These are phyloP conservation scores for Macrosteles quadrilineatus DNA, from an alignment of 1,140 invertebrate genomes.

Conservation along the genomic window DNA sequence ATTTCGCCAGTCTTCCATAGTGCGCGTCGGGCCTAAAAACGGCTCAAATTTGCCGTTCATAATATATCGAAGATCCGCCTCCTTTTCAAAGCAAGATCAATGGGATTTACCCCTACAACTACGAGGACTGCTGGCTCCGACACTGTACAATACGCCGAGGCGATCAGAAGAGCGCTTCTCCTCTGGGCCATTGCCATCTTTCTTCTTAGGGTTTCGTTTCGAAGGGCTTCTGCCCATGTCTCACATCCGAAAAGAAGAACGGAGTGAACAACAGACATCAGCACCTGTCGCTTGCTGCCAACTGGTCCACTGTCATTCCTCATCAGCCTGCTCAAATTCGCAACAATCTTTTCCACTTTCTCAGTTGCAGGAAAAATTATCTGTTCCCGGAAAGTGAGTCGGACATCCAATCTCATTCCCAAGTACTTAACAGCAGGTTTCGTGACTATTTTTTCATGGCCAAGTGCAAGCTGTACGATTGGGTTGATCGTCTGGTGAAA, in stretches of 20 bases:
- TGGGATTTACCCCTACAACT: neutral
- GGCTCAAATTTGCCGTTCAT: too few species aligned
- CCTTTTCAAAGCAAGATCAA: too few species aligned
- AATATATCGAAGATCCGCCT: too few species aligned
- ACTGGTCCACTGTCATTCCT: neutral
- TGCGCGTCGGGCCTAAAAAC: too few species aligned
- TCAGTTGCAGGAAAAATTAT: neutral
- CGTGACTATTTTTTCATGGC: neutral
- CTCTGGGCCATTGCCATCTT: neutral
- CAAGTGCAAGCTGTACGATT: neutral
- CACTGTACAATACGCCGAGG: neutral
- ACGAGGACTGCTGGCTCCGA: neutral
- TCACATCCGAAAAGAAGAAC: neutral
- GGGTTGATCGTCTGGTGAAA: neutral
- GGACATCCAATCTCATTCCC: neutral
- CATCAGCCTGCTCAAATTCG: neutral
- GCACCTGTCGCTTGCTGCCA: neutral
- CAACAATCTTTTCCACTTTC: too few species aligned
- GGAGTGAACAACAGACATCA: neutral
- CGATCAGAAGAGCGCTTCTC: neutral
- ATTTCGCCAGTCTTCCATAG: too few species aligned
- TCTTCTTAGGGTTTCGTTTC: neutral
- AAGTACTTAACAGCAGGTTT: neutral
- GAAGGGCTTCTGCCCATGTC: neutral
- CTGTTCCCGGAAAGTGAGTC: neutral